Percentiles rank a stretch among this genome's conserved stretches.
Evolutionary conservation across 1,140 invertebrate genomes (phyloP).

Genomic region (Scaptomyza hsui): DNA sequence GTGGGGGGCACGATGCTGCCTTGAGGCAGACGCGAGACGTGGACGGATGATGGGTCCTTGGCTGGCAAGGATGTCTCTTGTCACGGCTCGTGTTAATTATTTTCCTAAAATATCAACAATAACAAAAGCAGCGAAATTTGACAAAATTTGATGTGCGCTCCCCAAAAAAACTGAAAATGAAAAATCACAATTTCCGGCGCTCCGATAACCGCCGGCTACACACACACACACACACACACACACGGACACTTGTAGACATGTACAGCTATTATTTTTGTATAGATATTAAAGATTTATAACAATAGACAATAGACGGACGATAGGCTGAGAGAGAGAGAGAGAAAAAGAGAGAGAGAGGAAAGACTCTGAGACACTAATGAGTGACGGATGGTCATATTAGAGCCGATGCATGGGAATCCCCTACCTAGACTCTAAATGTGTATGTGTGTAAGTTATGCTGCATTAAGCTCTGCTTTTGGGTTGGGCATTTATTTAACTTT

Average conservation of each 20-base stretch:
- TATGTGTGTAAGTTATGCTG: conserved; percentile 64
- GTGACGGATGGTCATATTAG: conserved; percentile 80
- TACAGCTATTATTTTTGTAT: conserved; percentile 33
- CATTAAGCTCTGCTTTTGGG: conserved; percentile 62
- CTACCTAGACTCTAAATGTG: conserved; percentile 11
- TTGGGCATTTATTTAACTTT: conserved; percentile 12
- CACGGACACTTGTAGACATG: conserved; percentile 23
- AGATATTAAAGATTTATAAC: conserved; percentile 42
- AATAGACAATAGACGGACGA: conserved; percentile 59
- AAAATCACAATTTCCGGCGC: conserved; percentile 79
- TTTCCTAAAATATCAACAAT: conserved; percentile 69
- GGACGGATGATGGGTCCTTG: conserved; percentile 14
- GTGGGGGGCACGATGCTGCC: background rate
- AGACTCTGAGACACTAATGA: conserved; percentile 64
- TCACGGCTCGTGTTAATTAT: conserved; percentile 74
- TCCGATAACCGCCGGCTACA: conserved; percentile 69
- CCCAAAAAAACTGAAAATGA: conserved; percentile 68
- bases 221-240: conserved; percentile 17
- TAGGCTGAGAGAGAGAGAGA: conserved; percentile 14
- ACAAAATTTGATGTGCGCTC: conserved; percentile 72
- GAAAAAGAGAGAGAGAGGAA: too few relatives aligned
- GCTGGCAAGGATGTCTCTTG: conserved; percentile 3
- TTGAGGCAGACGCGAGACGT: conserved; percentile 18
- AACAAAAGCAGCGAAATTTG: conserved; percentile 57
- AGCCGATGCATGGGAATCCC: conserved; percentile 49